Evolutionary conservation across 2,888 invertebrate genomes (phyloP), one percentile per base, ranked within the genome.

Genomic region (Andrena haemorrhoa): DNA sequence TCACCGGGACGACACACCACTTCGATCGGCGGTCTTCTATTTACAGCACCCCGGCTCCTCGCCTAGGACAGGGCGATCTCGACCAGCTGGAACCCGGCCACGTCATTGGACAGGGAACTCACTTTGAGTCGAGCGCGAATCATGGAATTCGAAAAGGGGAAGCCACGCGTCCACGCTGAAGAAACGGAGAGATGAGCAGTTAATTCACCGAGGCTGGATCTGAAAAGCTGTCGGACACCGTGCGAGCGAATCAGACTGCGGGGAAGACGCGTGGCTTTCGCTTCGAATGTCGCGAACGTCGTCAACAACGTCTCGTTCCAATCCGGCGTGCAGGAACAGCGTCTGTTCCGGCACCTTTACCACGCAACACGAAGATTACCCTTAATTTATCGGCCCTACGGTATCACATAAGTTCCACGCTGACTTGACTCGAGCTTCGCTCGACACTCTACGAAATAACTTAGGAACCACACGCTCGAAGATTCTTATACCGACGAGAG

Each of bases 381-480:
- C 74, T 80, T 83, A 87, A 76, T 65, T 79, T 73, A 81, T 29
- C 80, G 69, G 61, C 68, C 69, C 72, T 79, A 79, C 79, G 71
- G 84, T 87, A 87, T 87, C 86, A 84, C 86, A 87, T 82, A 75
- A 86, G 78, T 79, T 75, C 71, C 80, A 70, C 83, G 79, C 81
- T 79, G 78, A 80, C 87, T 87, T 77, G 72, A 63, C 82, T 74
- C 61, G 82, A 78, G 72, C 23, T 31, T 66, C 58, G 68, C 86
- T 75, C 84, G 84, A 70, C 65, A 74, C 63, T 65, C 72, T 78
- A 75, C 74, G 85, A 72, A 51, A 72, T 79, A 79, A 84, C 81
- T 84, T 89, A 90, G 89, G 88, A 90, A 89, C 88, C 87, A 86
- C 88, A 85, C 87, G 88, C 78, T 84, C 85, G 83, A 85, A 87